These are phyloP conservation scores for Drosophila helvetica DNA, from an alignment of 2,888 invertebrate species.

Conservation along the genomic window DNA sequence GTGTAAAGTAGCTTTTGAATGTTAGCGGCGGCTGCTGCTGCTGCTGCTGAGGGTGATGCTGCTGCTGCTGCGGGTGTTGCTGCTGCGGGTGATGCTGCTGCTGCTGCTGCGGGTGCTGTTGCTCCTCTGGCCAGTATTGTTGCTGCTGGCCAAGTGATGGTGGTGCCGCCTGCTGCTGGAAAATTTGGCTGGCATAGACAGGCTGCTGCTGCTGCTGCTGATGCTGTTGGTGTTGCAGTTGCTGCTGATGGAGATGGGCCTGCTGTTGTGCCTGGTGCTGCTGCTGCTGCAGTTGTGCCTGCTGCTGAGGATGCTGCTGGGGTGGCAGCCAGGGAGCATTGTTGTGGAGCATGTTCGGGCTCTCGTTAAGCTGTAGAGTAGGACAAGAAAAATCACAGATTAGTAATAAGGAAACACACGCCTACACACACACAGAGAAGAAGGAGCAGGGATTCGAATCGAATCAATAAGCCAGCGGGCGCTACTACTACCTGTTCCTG, in stretches of 20 bases:
- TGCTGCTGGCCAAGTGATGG: slow-evolving; percentile 34
- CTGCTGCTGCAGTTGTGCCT: slow-evolving; percentile 34
- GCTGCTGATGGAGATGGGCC: slow-evolving; percentile 10
- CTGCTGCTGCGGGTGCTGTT: slow-evolving; percentile 40
- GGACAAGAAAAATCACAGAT: slow-evolving; percentile 1
- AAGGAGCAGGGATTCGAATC: background rate
- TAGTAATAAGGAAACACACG: background rate
- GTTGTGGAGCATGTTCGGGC: slow-evolving; percentile 71
- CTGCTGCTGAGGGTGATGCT: slow-evolving; percentile 39
- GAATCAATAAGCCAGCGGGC: background rate
- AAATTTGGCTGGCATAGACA: slow-evolving; percentile 61
- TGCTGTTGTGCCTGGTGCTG: slow-evolving; percentile 26
- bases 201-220: slow-evolving; percentile 40
- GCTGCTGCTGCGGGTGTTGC: slow-evolving; percentile 32
- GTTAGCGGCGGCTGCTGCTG: slow-evolving; percentile 47
- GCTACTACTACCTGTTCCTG: slow-evolving; percentile 4
- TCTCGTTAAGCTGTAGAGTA: slow-evolving; percentile 37
- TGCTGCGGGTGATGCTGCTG: slow-evolving; percentile 53
- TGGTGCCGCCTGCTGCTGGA: slow-evolving; percentile 41
- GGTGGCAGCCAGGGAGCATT: slow-evolving; percentile 72
- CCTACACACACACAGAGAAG: background rate
- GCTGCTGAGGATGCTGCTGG: slow-evolving; percentile 44
- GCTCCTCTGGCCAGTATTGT: slow-evolving; percentile 37
- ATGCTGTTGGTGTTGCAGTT: slow-evolving; percentile 30
- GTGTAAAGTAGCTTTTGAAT: slow-evolving; percentile 62